Conservation (phyloP, 2,888 invertebrate genomes). For the Andrena flavipes region DNA sequence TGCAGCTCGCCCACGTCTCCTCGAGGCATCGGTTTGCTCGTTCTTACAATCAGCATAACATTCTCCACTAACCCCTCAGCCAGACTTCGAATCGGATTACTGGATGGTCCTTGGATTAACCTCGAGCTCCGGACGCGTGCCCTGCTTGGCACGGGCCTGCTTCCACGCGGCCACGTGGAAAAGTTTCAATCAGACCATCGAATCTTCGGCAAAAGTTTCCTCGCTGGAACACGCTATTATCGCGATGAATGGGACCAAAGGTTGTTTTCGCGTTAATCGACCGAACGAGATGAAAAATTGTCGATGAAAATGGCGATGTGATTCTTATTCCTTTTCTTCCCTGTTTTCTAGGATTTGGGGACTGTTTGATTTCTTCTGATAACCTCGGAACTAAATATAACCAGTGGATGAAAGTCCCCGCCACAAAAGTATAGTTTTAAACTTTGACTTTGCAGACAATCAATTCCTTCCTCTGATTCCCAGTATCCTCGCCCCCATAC, state of each 20-base stretch:
- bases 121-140: slow-evolving; percentile 36
- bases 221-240: slow-evolving; percentile 20
- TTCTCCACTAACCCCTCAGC: slow-evolving; percentile 11
- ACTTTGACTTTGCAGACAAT: too few relatives aligned
- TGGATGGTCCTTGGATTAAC: slow-evolving; percentile 21
- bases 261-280: slow-evolving; percentile 38
- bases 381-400: background rate
- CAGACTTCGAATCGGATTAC: slow-evolving; percentile 44
- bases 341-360: background rate
- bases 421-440: too few relatives aligned
- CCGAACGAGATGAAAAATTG: slow-evolving; percentile 6
- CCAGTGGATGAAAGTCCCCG: too few relatives aligned
- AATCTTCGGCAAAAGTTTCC: slow-evolving; percentile 32
- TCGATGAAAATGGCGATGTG: slow-evolving; percentile 8
- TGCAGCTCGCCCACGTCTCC: slow-evolving; percentile 31
- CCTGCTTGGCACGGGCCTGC: slow-evolving; percentile 5
- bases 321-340: background rate
- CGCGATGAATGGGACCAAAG: background rate
- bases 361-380: background rate
- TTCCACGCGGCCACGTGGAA: slow-evolving; percentile 34
- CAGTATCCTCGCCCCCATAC: too few relatives aligned
- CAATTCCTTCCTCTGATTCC: too few relatives aligned
- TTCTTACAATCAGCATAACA: slow-evolving; percentile 54
- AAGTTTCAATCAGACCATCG: slow-evolving; percentile 47
- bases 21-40: slow-evolving; percentile 35